A percentile compares a stretch with the other conserved stretches of the same genome.
These are phyloP conservation scores for Microtus montanus DNA, from an alignment of 2,113 vertebrate genomes.

Conservation along the genomic window DNA sequence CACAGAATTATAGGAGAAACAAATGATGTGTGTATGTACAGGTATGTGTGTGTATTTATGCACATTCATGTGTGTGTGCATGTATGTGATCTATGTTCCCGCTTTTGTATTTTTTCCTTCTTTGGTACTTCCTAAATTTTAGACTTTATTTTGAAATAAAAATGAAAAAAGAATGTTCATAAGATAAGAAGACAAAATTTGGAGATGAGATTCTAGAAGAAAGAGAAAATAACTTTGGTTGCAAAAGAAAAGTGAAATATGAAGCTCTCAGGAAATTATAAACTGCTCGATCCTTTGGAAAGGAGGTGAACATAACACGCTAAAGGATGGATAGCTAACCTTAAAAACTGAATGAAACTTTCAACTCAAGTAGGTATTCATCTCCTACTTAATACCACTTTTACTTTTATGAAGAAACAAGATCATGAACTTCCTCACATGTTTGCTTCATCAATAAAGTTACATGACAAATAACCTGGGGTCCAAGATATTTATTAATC, in stretches of 20 bases:
- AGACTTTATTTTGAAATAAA: neutral
- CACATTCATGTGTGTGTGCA: neutral
- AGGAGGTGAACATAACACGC: neutral
- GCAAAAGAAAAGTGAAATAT: neutral
- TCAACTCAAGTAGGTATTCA: neutral
- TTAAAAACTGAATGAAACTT: neutral
- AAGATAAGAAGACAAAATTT: neutral
- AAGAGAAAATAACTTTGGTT: neutral
- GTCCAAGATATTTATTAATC: neutral
- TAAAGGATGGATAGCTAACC: neutral
- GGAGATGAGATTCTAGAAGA: neutral
- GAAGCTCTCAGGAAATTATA: neutral
- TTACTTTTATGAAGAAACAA: neutral
- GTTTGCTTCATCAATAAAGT: neutral
- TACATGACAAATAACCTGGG: neutral
- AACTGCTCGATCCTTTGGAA: neutral
- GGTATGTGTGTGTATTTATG: neutral
- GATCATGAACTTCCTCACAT: neutral
- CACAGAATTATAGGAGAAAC: neutral
- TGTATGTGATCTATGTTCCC: rapidly evolving
- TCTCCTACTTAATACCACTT: neutral
- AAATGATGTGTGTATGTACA: neutral
- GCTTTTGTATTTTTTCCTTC: neutral
- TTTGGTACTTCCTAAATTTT: neutral
- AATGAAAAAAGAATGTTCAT: neutral